Evolutionary conservation across 2,888 invertebrate species (phyloP), one percentile per base, ranked within the genome.

Genomic region (Urechis unicinctus): DNA sequence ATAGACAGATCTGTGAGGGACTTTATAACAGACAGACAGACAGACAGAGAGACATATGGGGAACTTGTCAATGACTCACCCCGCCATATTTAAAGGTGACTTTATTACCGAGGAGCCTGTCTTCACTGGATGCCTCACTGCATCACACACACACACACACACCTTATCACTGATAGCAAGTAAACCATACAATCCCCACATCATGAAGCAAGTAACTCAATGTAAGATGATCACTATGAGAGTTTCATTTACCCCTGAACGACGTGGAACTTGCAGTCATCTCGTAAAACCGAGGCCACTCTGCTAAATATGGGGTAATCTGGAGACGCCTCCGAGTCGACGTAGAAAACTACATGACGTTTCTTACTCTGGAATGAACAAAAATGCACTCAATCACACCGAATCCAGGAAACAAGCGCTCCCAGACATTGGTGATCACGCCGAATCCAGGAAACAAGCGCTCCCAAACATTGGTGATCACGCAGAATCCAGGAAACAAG

Each of bases 261-360:
- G 92, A 86, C 89, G 78, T 90, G 88, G 75, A 98, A 98, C 61
- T 88, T 84, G 73, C 98, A 99, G 72, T 98, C 97, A 72, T 98
- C 93, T 73, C 96, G 89, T 6, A 96, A 82, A 71, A 88, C 88
- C 4, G 86, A 86, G 0, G 96, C 72, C 4, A 73, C 66, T 58
- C 72, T 71, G 41, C 59, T 50, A 62, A 69, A 77, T 29, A 63
- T 64, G 41, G 58, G 62, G 61, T 70, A 77, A 42, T 59, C 63
- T 3, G 67, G 67, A 3, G 69, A 64, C 6, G 69, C 64, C 48
- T 71, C 69, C 48, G 61, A 64, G 2, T 89, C 89, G 80, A 94
- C 93, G 76, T 91, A 95, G 1, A 91, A 94, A 66, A 96, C 88
- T 49, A 96, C 85, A 69, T 89, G 88, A 62, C 94, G 71, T 67